Base-by-base conservation (phyloP, 2,113 vertebrate species). In the Apus apus region DNA sequence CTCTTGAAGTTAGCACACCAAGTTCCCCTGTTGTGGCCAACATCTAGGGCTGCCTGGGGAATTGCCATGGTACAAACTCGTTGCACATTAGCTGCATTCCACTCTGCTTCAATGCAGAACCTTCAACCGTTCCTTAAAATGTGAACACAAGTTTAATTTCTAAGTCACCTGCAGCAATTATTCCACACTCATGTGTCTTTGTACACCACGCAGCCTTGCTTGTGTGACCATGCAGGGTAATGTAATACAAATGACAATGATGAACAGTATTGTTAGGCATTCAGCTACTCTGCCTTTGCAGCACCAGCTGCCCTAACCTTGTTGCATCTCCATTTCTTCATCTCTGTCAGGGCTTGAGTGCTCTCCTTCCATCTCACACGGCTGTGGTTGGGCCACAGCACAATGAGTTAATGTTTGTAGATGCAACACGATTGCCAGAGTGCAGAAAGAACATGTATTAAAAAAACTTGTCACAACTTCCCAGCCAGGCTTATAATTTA, bases 341-440 rank as follows among this genome's bases (percentile, higher is more conserved):
- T 65, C 36, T 92, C 32, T 58, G 40, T 74, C 71, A 77, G 51
- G 57, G 30, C 72, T 68, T 21, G 17, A 15, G 18, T 23, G 8
- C 40, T 50, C 32, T 54, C 45, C 64, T 77, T 40, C 9, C 0
- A 15, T 30, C 46, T 70, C 46, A 18, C 32, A 5, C 0, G 9
- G 14, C 40, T 51, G 27, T 9, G 8, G 30, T 1, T 50, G 75
- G 54, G 26, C 20, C n/a, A 27, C 66, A 40, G 66, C 43, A 56
- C 1, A 4, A 15, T 0, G 0, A 70, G 19, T 60, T 62, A 34
- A 56, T n/a, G 45, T 50, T 62, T 65, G 43, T 34, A 67, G 48
- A 22, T 32, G 19, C 62, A 62, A 20, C 19, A 5, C 0, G 1
- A 40, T 64, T 91, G 45, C 70, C 77, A 56, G 16, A 92, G 43